phyloP scores from a whole-genome alignment of 2,888 invertebrate species.

The Cosmorhoe ocellata region DNA sequence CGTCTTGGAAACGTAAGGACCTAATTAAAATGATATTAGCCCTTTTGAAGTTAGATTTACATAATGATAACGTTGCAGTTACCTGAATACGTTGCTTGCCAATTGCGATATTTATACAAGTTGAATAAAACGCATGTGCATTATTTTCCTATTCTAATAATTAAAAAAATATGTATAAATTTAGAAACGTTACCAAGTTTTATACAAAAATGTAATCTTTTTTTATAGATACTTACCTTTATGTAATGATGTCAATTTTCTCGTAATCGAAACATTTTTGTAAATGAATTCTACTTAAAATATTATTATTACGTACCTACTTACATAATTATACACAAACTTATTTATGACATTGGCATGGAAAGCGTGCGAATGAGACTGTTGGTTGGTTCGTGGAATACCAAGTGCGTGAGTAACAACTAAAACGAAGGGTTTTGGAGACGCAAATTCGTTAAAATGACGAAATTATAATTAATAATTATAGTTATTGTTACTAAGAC shows the following conservation, averaged over 20 bases:
- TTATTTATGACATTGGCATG: slow-evolving; percentile 59
- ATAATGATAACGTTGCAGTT: slow-evolving; percentile 30
- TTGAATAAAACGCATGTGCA: slow-evolving; percentile 53
- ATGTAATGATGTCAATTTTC: slow-evolving; percentile 74
- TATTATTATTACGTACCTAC: slow-evolving; percentile 15
- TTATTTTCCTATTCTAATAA: slow-evolving; percentile 61
- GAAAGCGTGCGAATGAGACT: slow-evolving; percentile 67
- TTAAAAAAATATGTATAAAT: slow-evolving; percentile 43
- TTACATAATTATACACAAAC: slow-evolving; percentile 39
- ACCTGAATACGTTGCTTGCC: slow-evolving; percentile 38
- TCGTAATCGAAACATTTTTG: slow-evolving; percentile 66
- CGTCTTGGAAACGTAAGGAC: slow-evolving; percentile 36
- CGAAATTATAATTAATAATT: slow-evolving; percentile 44
- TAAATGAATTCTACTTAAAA: slow-evolving; percentile 49
- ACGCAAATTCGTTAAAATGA: slow-evolving; percentile 59
- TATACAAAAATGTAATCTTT: slow-evolving; percentile 67
- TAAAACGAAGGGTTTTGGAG: slow-evolving; percentile 61
- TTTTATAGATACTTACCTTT: slow-evolving; percentile 61
- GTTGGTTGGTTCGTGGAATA: slow-evolving; percentile 56
- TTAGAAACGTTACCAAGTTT: slow-evolving; percentile 57
- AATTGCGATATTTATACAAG: slow-evolving; percentile 43
- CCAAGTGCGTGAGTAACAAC: slow-evolving; percentile 32
- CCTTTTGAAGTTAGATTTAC: slow-evolving; percentile 37
- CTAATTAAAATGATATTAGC: slow-evolving; percentile 39
- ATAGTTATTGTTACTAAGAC: slow-evolving; percentile 69